Percentiles rank a stretch among this genome's conserved stretches.
These are phyloP conservation scores for Anastrepha ludens DNA, from an alignment of 1,140 invertebrate genomes.

Conservation along the genomic window DNA sequence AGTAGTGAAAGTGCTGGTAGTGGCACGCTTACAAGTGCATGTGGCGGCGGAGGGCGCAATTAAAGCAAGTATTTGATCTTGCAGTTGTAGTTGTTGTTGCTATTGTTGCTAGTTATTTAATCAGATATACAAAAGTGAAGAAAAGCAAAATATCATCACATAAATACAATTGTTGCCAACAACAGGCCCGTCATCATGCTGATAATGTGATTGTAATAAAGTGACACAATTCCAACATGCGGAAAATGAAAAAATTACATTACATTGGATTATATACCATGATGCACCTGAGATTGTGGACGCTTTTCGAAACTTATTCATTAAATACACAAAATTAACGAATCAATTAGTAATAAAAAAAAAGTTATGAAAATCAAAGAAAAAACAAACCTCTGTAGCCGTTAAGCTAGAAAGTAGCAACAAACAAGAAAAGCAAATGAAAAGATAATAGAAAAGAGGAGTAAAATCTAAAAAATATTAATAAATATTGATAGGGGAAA, in stretches of 20 bases:
- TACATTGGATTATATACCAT: not conserved
- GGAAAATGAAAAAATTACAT: slow-evolving; percentile 1
- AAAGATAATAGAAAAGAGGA: slow-evolving; percentile 14
- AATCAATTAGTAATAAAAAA: slow-evolving; percentile 23
- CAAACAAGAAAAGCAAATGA: slow-evolving; percentile 12
- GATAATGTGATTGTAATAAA: not conserved
- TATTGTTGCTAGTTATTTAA: slow-evolving; percentile 54
- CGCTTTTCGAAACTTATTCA: slow-evolving; percentile 26
- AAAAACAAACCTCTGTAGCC: slow-evolving; percentile 25
- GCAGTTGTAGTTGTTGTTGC: slow-evolving; percentile 37
- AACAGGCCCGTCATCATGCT: not conserved
- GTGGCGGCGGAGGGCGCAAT: not conserved
- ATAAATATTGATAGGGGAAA: slow-evolving; percentile 34
- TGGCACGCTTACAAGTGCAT: not conserved
- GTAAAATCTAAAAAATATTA: slow-evolving; percentile 15
- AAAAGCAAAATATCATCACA: slow-evolving; percentile 18
- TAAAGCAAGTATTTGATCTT: slow-evolving; percentile 20
- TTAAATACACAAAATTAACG: not conserved
- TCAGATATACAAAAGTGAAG: not conserved
- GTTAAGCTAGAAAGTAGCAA: slow-evolving; percentile 24
- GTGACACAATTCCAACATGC: not conserved
- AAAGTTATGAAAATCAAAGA: slow-evolving; percentile 47
- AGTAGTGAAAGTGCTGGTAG: slow-evolving; percentile 46
- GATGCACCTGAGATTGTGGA: not conserved
- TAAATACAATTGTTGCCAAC: not conserved